Evolutionary conservation across 1,140 invertebrate genomes (phyloP).

Genomic region (Leptinotarsa undecemlineata): DNA sequence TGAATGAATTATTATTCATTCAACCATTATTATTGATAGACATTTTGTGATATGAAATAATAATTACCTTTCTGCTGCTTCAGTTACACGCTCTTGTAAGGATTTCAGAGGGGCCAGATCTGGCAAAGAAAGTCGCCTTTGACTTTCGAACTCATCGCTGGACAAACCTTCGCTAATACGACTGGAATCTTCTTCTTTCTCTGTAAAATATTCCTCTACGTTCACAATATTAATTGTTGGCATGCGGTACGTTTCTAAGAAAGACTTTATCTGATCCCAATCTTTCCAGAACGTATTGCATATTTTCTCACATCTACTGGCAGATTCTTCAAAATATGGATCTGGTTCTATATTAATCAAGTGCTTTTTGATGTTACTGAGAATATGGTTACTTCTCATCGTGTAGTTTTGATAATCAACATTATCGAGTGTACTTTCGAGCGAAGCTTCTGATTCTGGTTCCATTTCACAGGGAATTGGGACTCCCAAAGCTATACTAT

Average conservation of each 20-base stretch:
- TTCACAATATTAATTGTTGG: not conserved
- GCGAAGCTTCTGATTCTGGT: too few species aligned
- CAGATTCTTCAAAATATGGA: not conserved
- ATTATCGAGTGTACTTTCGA: not conserved
- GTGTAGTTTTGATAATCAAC: conserved; percentile 3
- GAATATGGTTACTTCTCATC: not conserved
- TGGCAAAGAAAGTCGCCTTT: not conserved
- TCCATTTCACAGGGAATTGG: too few species aligned
- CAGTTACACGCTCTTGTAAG: not conserved
- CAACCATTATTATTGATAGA: too few species aligned
- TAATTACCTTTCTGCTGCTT: conserved; percentile 3
- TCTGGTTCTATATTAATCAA: not conserved
- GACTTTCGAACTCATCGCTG: not conserved
- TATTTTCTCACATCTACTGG: not conserved
- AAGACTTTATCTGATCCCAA: not conserved
- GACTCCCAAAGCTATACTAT: too few species aligned
- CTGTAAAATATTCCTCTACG: not conserved
- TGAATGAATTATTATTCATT: too few species aligned
- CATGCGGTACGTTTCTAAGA: not conserved
- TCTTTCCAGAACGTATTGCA: not conserved
- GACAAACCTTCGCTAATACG: not conserved
- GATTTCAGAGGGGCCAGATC: not conserved
- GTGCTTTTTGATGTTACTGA: conserved; percentile 1
- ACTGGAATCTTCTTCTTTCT: not conserved
- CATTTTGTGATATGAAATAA: not conserved